Evolutionary conservation across 2,113 vertebrate species (phyloP).

Genomic region (Pantherophis guttatus): DNA sequence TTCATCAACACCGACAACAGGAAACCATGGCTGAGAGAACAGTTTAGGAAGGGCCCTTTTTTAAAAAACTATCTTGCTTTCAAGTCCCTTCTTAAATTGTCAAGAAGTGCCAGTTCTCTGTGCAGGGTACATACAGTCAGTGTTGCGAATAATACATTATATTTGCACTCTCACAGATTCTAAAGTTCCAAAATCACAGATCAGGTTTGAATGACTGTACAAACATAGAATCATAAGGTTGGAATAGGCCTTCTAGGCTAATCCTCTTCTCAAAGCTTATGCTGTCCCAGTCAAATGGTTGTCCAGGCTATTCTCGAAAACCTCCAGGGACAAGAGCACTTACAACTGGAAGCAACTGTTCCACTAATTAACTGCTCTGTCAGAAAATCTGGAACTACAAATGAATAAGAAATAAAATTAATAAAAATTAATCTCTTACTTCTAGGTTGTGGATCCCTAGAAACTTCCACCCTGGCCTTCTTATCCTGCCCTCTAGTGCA

Average conservation of each 20-base stretch:
- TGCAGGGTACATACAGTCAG: background rate
- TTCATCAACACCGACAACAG: background rate
- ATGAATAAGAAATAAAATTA: background rate
- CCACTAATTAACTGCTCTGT: background rate
- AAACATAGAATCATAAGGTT: background rate
- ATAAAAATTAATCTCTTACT: background rate
- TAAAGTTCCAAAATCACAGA: background rate
- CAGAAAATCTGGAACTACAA: background rate
- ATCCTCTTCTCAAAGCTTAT: background rate
- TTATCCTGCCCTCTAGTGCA: background rate
- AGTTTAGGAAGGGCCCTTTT: too few species aligned
- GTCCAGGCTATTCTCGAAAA: background rate
- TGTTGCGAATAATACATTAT: background rate
- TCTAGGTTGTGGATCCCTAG: background rate
- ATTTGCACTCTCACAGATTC: background rate
- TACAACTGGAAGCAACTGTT: background rate
- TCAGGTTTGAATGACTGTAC: background rate
- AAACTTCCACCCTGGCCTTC: background rate
- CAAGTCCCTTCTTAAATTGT: background rate
- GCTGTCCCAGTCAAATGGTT: background rate
- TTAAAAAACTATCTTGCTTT: background rate
- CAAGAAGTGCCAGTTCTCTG: background rate
- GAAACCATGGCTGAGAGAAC: background rate
- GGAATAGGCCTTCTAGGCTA: background rate
- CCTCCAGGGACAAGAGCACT: background rate